Evolutionary conservation across 2,113 vertebrate genomes (phyloP), one percentile per base, ranked within the genome.

Genomic region (Amphiprion ocellaris): DNA sequence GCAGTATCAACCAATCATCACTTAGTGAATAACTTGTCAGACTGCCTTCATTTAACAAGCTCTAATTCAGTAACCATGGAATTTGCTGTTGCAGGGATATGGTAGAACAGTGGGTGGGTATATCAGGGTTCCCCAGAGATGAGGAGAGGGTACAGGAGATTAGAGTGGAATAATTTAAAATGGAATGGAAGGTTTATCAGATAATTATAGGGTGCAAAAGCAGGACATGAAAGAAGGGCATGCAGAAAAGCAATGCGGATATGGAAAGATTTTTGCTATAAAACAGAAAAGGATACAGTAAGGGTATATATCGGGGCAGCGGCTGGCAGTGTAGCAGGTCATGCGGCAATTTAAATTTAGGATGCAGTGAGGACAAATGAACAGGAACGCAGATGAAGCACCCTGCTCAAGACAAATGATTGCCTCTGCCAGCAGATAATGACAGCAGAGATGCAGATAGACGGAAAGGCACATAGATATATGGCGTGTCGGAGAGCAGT

Each of bases 281-380:
- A 37, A 33, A 23, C 4, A 47, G 24, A 58, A 16, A 50, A n/a
- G 23, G 55, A 17, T 23, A 53, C 15, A 30, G 56, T 16, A 11
- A n/a, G 30, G 54, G 2, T 11, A 53, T 39, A 3, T 10, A 65
- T 67, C 14, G 61, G 60, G 65, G 66, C 55, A 53, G 58, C 1
- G 14, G 16, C 3, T 17, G 63, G 21, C 2, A 10, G 24, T 24
- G 39, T 30, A 79, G 65, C 49, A 28, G 49, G 69, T 66, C 28
- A 21, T 70, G 74, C 63, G 33, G 69, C 33, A 33, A 86, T 79
- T 79, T 81, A 50, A 78, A 83, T 82, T 50, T 69, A 78, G 61
- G 77, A 83, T n/a, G 55, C 39, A 46, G 63, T 17, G 61, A 83
- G 74, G 79, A 72, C 30, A 15, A 72, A 83, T 69, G 69, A 81